phyloP scores from a whole-genome alignment of 2,113 vertebrate species.

The Pao palembangensis region DNA sequence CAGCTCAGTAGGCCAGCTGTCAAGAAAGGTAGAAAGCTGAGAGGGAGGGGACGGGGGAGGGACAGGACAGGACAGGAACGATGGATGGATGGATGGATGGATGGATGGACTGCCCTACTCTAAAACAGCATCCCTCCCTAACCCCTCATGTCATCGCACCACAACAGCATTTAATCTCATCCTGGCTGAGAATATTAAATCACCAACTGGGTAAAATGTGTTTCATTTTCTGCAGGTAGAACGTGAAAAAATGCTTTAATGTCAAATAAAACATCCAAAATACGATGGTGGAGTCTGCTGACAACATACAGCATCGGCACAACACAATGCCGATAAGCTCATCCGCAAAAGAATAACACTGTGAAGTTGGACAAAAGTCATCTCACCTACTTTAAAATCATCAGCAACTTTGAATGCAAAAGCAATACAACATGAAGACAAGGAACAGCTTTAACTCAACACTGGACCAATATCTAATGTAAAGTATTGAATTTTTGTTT shows the following conservation, averaged over 20 bases:
- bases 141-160: constrained; percentile 32
- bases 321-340: too few relatives aligned
- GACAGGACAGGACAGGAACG: constrained; percentile 21
- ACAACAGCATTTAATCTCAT: constrained; percentile 28
- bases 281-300: too few relatives aligned
- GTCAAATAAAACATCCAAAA: constrained; percentile 4
- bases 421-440: too few relatives aligned
- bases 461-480: too few relatives aligned
- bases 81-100: constrained; percentile 29
- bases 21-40: constrained; percentile 66
- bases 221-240: background rate
- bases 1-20: constrained; percentile 74
- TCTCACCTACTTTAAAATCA: too few relatives aligned
- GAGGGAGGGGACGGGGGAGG: constrained; percentile 27
- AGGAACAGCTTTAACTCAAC: too few relatives aligned
- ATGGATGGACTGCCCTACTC: constrained; percentile 29
- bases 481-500: too few relatives aligned
- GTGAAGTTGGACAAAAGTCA: too few relatives aligned
- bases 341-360: too few relatives aligned
- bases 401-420: too few relatives aligned
- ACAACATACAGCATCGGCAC: too few relatives aligned
- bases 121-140: constrained; percentile 17
- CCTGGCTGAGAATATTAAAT: constrained; percentile 41
- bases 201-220: constrained; percentile 12
- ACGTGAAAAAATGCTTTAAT: background rate